Evolutionary conservation across 2,888 invertebrate species (phyloP), one percentile per base, ranked within the genome.

Genomic region (Dorcus parallelipipedus): DNA sequence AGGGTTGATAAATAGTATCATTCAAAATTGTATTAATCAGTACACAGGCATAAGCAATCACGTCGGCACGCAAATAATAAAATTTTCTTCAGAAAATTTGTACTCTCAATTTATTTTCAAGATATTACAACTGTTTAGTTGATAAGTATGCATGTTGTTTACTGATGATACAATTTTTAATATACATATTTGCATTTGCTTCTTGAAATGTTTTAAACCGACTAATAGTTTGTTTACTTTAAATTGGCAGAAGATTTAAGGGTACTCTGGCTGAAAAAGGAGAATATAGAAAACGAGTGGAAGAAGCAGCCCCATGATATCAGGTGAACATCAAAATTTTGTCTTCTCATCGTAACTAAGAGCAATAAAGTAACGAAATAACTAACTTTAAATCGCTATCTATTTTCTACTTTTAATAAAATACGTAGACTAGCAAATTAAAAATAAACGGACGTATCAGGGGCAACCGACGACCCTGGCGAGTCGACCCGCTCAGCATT

Each of bases 331-430:
- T 72, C 70, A 72, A 75, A 73, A 74, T 75, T 76, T 78, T 71
- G 77, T 78, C 77, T 78, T 78, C 77, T 76, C 52, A 42, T 53
- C 61, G 79, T 76, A 79, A 79, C 79, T 72, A 70, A 79, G 76
- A 79, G 79, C 79, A 79, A 79, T 79, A 79, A 78, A 65, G 67
- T 72, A 78, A 74, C 75, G 76, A 77, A 74, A 76, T 76, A 76
- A 76, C 70, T 75, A 74, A 71, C 73, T 61, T 64, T 70, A 71
- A 70, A 71, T 67, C 65, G 67, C 68, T 63, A 56, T 71, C 73
- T 74, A 75, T 74, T 73, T 73, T 73, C 73, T 74, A 74, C 73
- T 69, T 74, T 72, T 71, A 70, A 69, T 67, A 69, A 62, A 58
- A 59, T 63, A 70, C 59, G 64, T 72, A 71, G 72, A 70, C 56